A percentile compares a stretch with the other conserved stretches of the same genome.
Conservation (phyloP, 1,140 invertebrate genomes). For the Anoplolepis gracilipes region DNA sequence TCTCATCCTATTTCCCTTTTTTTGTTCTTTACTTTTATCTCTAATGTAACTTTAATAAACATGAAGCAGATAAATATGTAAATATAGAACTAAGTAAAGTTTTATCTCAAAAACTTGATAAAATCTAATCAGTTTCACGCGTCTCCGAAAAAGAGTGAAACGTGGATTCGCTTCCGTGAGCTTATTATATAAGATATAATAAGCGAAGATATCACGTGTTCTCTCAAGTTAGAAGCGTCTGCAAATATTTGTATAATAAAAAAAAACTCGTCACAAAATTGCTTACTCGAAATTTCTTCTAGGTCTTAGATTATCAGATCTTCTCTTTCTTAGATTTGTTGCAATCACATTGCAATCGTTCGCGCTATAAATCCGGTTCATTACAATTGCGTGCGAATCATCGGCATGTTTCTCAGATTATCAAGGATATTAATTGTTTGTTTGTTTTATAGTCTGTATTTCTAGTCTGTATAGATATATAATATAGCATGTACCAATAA, state of each 20-base stretch:
- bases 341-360: no score
- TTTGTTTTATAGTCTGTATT: not conserved
- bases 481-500: not conserved
- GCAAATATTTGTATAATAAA: not conserved
- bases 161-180: not conserved
- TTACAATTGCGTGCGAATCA: no score
- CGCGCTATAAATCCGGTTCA: no score
- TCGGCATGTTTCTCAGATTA: no score
- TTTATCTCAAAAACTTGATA: conserved; percentile 53
- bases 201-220: conserved; percentile 59
- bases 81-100: conserved; percentile 15
- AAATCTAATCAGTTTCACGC: conserved; percentile 41
- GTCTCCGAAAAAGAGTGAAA: conserved; percentile 58
- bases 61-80: not conserved
- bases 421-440: not conserved
- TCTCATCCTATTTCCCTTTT: not conserved
- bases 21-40: not conserved
- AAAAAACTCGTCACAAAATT: no score
- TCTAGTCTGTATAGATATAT: not conserved
- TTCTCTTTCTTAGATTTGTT: no score
- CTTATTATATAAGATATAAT: conserved; percentile 49
- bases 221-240: conserved; percentile 10
- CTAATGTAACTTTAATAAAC: not conserved
- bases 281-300: no score
- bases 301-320: no score